phyloP scores from a whole-genome alignment of 2,888 invertebrate species.

The Tenthredo livida region DNA sequence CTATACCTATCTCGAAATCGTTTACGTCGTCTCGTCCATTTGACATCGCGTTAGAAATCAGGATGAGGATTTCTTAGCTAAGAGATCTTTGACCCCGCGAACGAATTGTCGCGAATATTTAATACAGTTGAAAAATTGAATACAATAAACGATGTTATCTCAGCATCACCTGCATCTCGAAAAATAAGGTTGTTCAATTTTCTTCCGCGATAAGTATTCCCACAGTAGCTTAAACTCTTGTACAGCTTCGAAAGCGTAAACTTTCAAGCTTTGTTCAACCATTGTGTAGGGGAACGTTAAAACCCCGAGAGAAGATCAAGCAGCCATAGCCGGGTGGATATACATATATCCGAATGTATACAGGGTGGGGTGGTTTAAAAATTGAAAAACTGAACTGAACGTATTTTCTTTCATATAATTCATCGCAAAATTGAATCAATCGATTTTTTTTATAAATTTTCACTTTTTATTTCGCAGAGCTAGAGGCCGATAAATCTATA shows the following conservation, averaged over 20 bases:
- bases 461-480: not conserved
- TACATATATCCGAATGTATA: not conserved
- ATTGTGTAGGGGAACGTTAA: slow-evolving; percentile 24
- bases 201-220: not conserved
- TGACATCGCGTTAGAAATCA: not conserved
- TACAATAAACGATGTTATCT: not conserved
- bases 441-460: not conserved
- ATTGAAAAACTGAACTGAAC: not conserved
- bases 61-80: not conserved
- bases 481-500: not conserved
- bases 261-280: slow-evolving; percentile 22
- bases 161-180: not conserved
- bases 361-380: not conserved
- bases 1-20: not conserved
- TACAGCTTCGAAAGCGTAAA: slow-evolving; percentile 1
- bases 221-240: not conserved
- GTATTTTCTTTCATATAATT: not conserved
- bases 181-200: not conserved
- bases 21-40: not conserved
- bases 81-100: not conserved
- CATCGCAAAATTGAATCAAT: not conserved
- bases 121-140: not conserved
- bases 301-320: slow-evolving; percentile 1
- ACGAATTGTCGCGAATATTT: not conserved
- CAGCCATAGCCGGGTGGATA: not conserved